Evolutionary conservation across 2,113 vertebrate species (phyloP).

Genomic region (Tragelaphus strepsiceros): DNA sequence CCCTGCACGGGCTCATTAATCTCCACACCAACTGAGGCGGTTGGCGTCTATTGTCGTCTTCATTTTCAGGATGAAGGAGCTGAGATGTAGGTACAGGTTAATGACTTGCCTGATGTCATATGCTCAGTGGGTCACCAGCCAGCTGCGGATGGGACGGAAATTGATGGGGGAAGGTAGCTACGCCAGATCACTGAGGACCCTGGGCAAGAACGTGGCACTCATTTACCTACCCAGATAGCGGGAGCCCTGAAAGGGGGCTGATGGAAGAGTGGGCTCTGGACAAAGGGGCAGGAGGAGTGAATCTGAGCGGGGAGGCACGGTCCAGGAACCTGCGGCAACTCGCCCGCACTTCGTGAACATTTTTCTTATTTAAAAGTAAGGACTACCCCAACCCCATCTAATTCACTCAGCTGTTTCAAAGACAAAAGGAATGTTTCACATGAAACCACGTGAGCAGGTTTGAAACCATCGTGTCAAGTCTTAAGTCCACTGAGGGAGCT

Average conservation of each 20-base stretch:
- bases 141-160: not conserved
- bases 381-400: not conserved
- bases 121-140: constrained; percentile 12
- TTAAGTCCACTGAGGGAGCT: not conserved
- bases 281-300: not conserved
- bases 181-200: not conserved
- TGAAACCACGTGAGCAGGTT: not conserved
- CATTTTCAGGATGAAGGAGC: constrained; percentile 55
- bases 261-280: not conserved
- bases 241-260: not conserved
- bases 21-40: not conserved
- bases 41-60: constrained; percentile 16
- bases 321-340: not conserved
- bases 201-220: not conserved
- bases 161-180: not conserved
- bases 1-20: constrained; percentile 45
- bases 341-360: not conserved
- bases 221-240: not conserved
- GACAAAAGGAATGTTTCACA: not conserved
- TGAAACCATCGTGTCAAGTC: not conserved
- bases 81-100: constrained; percentile 40
- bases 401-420: not conserved
- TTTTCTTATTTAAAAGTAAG: not conserved
- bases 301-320: fast-evolving
- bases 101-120: constrained; percentile 28